These are phyloP conservation scores for Chaetops frenatus DNA, from an alignment of 2,113 vertebrate genomes.

Conservation along the genomic window DNA sequence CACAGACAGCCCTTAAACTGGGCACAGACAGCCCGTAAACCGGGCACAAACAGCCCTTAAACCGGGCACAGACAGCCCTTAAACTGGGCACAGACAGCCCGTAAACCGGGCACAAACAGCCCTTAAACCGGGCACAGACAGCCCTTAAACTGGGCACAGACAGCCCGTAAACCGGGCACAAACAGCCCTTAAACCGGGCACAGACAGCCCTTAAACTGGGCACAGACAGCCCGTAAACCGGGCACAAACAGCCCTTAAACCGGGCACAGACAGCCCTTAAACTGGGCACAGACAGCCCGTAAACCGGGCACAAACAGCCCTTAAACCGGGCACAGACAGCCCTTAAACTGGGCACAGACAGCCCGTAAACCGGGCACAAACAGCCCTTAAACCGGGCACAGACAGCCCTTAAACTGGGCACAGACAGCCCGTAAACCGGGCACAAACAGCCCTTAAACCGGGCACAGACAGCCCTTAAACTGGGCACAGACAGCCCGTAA, in stretches of 20 bases:
- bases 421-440: background rate
- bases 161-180: accelerated
- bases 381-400: background rate
- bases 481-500: background rate
- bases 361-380: background rate
- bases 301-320: background rate
- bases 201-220: background rate
- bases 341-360: background rate
- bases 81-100: background rate
- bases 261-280: background rate
- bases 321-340: too few species aligned
- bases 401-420: background rate
- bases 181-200: background rate
- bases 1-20: background rate
- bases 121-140: background rate
- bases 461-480: background rate
- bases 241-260: background rate
- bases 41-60: accelerated
- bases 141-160: background rate
- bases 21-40: background rate
- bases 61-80: background rate
- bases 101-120: background rate
- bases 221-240: background rate
- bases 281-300: background rate
- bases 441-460: background rate